Percentiles rank a stretch among this genome's conserved stretches.
Evolutionary conservation across 2,797 vertebrate species (phyloP).

Genomic region (Schizopygopsis pylzovi): DNA sequence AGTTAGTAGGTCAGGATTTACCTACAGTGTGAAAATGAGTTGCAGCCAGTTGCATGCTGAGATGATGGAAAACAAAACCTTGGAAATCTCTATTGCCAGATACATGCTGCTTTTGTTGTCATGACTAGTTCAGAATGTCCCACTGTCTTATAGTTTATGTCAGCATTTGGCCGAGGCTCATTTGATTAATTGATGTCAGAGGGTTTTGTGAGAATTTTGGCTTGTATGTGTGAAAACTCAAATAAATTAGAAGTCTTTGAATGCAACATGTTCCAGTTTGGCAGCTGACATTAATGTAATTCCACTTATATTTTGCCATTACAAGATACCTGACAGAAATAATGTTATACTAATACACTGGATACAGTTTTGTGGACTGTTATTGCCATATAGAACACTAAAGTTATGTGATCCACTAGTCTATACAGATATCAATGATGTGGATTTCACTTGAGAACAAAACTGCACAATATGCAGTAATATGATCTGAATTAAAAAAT

Average conservation of each 20-base stretch:
- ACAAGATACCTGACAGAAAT: background rate
- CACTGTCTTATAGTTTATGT: background rate
- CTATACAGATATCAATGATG: background rate
- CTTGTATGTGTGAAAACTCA: background rate
- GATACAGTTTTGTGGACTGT: background rate
- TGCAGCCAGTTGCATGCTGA: background rate
- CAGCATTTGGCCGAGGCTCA: background rate
- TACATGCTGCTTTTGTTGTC: constrained; percentile 17
- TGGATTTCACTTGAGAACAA: background rate
- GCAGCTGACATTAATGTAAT: background rate
- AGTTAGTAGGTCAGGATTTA: background rate
- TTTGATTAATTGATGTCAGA: background rate
- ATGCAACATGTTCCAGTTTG: background rate
- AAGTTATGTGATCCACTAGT: background rate
- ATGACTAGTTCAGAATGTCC: constrained; percentile 9
- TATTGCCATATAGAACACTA: background rate
- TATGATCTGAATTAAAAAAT: background rate
- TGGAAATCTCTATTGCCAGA: background rate
- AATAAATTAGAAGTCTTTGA: constrained; percentile 13
- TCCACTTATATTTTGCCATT: background rate
- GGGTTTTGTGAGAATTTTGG: background rate
- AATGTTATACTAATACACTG: background rate
- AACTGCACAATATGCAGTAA: background rate
- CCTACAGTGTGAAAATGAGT: background rate
- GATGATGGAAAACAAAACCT: constrained; percentile 34